Conservation (phyloP, 2,797 vertebrate genomes). For the Onychomys torridus region DNA sequence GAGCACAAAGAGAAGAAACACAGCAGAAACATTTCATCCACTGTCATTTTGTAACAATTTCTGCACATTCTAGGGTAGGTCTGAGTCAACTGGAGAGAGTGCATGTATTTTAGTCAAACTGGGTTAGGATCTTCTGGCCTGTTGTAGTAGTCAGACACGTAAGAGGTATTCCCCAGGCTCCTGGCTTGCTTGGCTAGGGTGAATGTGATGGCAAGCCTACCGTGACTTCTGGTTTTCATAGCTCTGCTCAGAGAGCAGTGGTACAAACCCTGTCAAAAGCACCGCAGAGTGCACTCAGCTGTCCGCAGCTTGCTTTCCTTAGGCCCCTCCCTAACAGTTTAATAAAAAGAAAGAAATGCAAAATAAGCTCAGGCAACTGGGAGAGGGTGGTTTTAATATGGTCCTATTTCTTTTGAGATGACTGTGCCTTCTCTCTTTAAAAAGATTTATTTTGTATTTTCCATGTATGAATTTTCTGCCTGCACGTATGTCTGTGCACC, state of each 20-base stretch:
- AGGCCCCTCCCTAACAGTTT: neutral
- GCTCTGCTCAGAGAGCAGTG: neutral
- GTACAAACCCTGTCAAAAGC: neutral
- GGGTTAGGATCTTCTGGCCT: neutral
- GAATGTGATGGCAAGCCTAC: neutral
- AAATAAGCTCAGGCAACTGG: neutral
- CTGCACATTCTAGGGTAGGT: neutral
- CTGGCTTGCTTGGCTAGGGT: neutral
- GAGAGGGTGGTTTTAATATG: neutral
- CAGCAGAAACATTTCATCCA: neutral
- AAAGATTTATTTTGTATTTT: no score
- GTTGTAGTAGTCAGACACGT: neutral
- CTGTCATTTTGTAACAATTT: neutral
- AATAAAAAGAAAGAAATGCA: slow-evolving; percentile 18
- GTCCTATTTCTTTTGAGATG: slow-evolving; percentile 1
- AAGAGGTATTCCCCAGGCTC: neutral
- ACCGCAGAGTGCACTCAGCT: neutral
- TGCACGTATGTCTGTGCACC: neutral
- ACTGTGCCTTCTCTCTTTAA: neutral
- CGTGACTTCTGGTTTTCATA: neutral
- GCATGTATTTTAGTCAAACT: neutral
- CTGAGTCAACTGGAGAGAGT: neutral
- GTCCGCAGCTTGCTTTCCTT: neutral
- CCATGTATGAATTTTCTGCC: neutral
- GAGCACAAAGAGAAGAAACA: neutral